Conservation (phyloP, 2,113 vertebrate genomes). For the Bambusicola thoracicus region DNA sequence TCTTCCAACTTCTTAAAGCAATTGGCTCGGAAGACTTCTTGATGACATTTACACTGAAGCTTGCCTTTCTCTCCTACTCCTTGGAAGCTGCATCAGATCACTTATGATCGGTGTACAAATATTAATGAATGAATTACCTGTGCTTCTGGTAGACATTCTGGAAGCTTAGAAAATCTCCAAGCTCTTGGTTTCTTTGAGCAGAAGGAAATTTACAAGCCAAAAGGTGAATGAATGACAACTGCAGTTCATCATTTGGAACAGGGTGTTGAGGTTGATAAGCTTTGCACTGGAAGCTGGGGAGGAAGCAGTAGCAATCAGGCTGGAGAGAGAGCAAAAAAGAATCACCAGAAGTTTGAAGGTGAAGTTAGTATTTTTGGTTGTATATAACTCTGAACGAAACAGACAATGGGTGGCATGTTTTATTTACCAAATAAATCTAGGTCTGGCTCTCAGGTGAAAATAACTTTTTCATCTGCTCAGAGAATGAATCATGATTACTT, state of each 20-base stretch:
- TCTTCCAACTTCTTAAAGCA: neutral
- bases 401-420: neutral
- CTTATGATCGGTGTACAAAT: neutral
- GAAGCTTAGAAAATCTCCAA: neutral
- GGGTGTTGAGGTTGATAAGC: neutral
- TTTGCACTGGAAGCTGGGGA: too few species aligned
- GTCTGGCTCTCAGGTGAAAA: neutral
- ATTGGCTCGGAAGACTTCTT: neutral
- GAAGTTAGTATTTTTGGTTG: neutral
- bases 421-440: neutral
- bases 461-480: neutral
- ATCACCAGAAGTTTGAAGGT: neutral
- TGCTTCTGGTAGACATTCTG: neutral
- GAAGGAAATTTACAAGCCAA: neutral
- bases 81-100: neutral
- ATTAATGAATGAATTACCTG: neutral
- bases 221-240: neutral
- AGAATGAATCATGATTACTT: neutral
- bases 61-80: neutral
- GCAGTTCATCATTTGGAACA: neutral
- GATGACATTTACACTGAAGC: neutral
- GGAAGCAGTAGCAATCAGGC: neutral
- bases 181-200: neutral
- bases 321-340: neutral
- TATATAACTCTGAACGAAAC: neutral